Base-by-base conservation (phyloP, 2,797 vertebrate species). In the Apogon talboti region DNA sequence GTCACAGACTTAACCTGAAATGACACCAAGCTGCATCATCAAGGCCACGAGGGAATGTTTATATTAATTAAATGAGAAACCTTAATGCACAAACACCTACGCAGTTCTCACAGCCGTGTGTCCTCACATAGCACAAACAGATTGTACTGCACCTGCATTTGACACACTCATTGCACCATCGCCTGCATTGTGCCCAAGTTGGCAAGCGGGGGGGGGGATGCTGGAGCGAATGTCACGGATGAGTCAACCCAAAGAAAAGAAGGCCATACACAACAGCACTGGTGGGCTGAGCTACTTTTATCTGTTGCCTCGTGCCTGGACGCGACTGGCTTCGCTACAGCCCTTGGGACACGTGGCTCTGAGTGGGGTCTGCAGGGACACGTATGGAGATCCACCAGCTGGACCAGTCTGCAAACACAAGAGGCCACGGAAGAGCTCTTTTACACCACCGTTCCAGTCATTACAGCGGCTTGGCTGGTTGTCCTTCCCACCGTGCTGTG, bases 231-330 rank as follows among this genome's bases (percentile, higher is more conserved):
- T 64, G 67, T 86, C 82, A 81, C 56, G 46, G 79, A 73, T 83
- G 82, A 86, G 49, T 79, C 74, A 63, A 71, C 57, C 53, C 55
- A 50, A 43, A 79, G 78, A 78, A 78, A 79, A 72, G 47, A 53
- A 49, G 40, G 30, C 62, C 13, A 6, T 2, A 2, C 75, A 52
- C 72, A 63, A 47, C 66, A 64, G 38, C 65, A 54, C 47, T 51
- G 54, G 58, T 72, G 71, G 80, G 66, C 71, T 69, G 55, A 78
- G 68, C 72, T 62, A 15, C 73, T 79, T 83, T 76, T 69, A 74
- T 86, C 73, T 11, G 7, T 40, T 18, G 76, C 71, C 71, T 65
- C 45, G 45, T 81, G 63, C 50, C 67, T 15, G 50, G 61, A 56
- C 7, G 1, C 12, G 64, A 45, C 0, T 45, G 49, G 42, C 57